Conservation (phyloP, 2,113 vertebrate species). For the Scophthalmus maximus region DNA sequence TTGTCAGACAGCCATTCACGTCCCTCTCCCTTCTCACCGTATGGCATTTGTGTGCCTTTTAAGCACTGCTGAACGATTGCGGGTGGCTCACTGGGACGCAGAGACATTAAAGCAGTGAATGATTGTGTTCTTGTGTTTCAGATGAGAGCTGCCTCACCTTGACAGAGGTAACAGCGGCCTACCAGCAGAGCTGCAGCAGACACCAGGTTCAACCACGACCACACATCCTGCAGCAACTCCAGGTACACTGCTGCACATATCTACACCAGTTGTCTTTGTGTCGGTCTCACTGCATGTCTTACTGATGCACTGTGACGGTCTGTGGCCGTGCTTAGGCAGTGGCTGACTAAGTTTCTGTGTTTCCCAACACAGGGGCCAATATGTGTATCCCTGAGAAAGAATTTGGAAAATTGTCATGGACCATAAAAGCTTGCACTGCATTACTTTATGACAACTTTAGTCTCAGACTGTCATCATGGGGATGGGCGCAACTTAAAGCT, state of each 20-base stretch:
- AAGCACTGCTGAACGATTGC: slow-evolving; percentile 49
- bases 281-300: slow-evolving; percentile 17
- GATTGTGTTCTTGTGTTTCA: slow-evolving; percentile 69
- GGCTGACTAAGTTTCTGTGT: neutral
- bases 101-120: slow-evolving; percentile 54
- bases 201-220: slow-evolving; percentile 78
- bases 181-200: slow-evolving; percentile 80
- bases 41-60: slow-evolving; percentile 45
- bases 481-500: neutral
- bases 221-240: slow-evolving; percentile 77
- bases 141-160: slow-evolving; percentile 73
- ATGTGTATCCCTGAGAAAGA: neutral
- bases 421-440: neutral
- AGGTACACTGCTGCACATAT: slow-evolving; percentile 63
- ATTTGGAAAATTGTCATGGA: too few species aligned
- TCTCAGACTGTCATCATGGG: neutral
- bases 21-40: slow-evolving; percentile 53
- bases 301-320: neutral
- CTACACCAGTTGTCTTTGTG: neutral
- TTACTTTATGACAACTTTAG: neutral
- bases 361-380: neutral
- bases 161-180: slow-evolving; percentile 76
- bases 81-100: slow-evolving; percentile 43
- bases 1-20: slow-evolving; percentile 45
- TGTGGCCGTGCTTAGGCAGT: slow-evolving; percentile 3